phyloP scores from a whole-genome alignment of 2,113 vertebrate genomes.

The Leptocoma aspasia region DNA sequence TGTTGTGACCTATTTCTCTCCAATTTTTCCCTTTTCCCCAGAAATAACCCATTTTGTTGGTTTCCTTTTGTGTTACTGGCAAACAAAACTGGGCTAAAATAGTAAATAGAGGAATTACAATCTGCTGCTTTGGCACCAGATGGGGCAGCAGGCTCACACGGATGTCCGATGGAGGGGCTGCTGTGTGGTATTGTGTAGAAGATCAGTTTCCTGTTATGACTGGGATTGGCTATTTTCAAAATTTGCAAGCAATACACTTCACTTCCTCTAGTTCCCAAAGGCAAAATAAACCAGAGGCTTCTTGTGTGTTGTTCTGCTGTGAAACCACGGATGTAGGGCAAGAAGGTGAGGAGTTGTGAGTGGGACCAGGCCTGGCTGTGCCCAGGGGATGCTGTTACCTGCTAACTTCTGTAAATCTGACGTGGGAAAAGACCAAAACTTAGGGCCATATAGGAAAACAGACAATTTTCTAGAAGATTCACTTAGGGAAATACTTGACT shows the following conservation, averaged over 20 bases:
- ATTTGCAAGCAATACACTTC: constrained; percentile 8
- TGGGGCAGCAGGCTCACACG: neutral
- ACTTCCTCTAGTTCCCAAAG: constrained; percentile 22
- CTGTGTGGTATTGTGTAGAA: neutral
- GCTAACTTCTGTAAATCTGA: neutral
- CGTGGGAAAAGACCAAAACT: neutral
- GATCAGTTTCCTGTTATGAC: constrained; percentile 57
- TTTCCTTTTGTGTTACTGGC: neutral
- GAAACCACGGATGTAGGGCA: neutral
- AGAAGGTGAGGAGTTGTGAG: neutral
- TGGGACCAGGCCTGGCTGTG: neutral
- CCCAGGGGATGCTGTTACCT: neutral
- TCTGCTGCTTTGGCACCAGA: neutral
- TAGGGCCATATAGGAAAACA: rapidly evolving
- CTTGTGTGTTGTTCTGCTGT: neutral
- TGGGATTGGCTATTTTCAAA: constrained; percentile 3
- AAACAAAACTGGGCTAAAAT: neutral
- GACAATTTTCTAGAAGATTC: neutral
- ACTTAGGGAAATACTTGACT: neutral
- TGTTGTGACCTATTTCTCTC: neutral
- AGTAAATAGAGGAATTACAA: neutral
- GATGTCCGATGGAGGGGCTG: neutral
- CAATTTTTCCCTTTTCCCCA: neutral
- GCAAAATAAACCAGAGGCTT: neutral
- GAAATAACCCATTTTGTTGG: neutral